phyloP scores from a whole-genome alignment of 2,797 vertebrate species.

The Limnodromus scolopaceus region DNA sequence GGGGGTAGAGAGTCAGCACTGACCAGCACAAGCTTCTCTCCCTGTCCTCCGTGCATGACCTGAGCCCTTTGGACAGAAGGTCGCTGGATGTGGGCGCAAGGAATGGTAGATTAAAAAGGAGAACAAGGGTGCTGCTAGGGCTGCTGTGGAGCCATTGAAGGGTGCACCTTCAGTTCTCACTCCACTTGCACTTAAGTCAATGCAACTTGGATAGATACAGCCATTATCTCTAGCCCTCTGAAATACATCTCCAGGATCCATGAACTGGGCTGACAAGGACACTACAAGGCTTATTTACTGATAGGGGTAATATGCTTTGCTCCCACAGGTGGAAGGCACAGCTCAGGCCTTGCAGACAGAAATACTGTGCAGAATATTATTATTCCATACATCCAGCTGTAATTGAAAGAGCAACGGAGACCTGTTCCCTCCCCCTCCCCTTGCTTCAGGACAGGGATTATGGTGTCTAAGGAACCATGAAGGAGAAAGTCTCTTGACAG shows the following conservation, averaged over 20 bases:
- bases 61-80: background rate
- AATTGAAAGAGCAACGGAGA: background rate
- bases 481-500: constrained; percentile 54
- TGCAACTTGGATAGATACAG: background rate
- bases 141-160: background rate
- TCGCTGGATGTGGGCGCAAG: background rate
- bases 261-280: background rate
- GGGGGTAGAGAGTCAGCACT: background rate
- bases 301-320: background rate
- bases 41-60: fast-evolving
- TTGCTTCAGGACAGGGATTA: constrained; percentile 22
- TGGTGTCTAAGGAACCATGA: constrained; percentile 61
- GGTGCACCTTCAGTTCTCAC: background rate
- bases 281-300: background rate
- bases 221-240: background rate
- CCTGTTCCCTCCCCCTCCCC: background rate
- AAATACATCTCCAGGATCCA: background rate
- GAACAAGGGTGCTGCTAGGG: background rate
- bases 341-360: background rate
- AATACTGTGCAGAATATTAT: background rate
- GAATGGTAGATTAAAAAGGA: background rate
- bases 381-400: background rate
- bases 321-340: background rate
- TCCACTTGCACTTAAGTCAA: background rate
- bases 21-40: background rate